phyloP scores from a whole-genome alignment of 2,113 vertebrate genomes.

The Hippoglossus stenolepis region DNA sequence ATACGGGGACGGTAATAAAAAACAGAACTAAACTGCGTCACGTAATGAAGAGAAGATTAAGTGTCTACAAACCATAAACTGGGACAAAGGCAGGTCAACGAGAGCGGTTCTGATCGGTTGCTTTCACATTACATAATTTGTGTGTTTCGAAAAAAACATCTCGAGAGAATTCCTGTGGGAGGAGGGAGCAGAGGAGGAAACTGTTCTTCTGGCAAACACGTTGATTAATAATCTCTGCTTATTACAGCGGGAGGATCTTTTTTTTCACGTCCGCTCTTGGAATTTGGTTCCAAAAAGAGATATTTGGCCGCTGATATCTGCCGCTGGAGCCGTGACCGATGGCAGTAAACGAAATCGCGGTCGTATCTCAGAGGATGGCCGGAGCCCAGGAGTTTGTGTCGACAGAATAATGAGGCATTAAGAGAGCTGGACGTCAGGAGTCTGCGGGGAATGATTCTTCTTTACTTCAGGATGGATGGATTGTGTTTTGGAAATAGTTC shows the following conservation, averaged over 20 bases:
- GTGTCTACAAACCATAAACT: too few relatives aligned
- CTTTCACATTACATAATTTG: not conserved
- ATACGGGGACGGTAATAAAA: not conserved
- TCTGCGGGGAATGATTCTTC: conserved; percentile 41
- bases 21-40: not conserved
- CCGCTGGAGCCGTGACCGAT: conserved; percentile 27
- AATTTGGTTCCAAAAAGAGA: conserved; percentile 16
- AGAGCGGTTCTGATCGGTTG: not conserved
- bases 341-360: conserved; percentile 10
- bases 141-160: conserved; percentile 6
- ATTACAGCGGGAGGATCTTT: conserved; percentile 34
- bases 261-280: conserved; percentile 7
- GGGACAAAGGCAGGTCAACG: not conserved
- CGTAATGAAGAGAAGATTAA: not conserved
- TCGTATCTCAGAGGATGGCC: not conserved
- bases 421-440: conserved; percentile 21
- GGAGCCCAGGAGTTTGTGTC: conserved; percentile 23
- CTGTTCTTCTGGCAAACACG: conserved; percentile 20
- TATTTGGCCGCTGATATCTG: conserved; percentile 4
- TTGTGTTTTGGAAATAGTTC: conserved; percentile 38
- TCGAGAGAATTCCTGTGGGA: not conserved
- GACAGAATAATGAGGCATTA: conserved; percentile 51
- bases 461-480: conserved; percentile 39
- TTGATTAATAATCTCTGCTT: conserved; percentile 32
- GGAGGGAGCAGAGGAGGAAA: conserved; percentile 4